Evolutionary conservation across 2,888 invertebrate genomes (phyloP).

Genomic region (Leucophenga maculata): DNA sequence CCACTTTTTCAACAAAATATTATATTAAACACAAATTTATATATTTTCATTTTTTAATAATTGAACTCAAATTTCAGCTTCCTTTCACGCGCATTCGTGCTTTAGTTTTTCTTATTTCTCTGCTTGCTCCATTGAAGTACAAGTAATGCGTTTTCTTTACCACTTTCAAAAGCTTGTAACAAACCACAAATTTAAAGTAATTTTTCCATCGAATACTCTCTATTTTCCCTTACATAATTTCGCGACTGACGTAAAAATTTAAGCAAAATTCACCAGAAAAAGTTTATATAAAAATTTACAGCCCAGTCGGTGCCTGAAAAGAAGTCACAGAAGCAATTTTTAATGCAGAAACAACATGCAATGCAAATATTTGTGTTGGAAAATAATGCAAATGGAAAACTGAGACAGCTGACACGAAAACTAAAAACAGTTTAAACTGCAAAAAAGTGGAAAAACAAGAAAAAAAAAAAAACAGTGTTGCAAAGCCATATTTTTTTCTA

Average conservation of each 20-base stretch:
- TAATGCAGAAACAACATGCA: not conserved
- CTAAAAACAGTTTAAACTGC: not conserved
- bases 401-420: slow-evolving; percentile 21
- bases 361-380: slow-evolving; percentile 21
- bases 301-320: slow-evolving; percentile 1
- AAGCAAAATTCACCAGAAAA: not conserved
- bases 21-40: no score
- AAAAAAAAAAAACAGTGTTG: not conserved
- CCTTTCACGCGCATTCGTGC: no score
- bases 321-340: slow-evolving; percentile 17
- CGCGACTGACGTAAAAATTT: not conserved
- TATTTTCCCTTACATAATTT: not conserved
- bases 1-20: no score
- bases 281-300: not conserved
- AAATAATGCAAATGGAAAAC: slow-evolving; percentile 9
- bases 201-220: not conserved
- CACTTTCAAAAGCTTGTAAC: no score
- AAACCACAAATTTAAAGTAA: no score
- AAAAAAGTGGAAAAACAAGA: not conserved
- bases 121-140: no score
- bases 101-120: no score
- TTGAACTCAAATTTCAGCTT: no score
- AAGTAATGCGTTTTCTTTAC: no score
- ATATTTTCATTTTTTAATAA: no score
- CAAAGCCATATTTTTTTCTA: not conserved